These are phyloP conservation scores for Drosophila mimica DNA, from an alignment of 2,888 invertebrate genomes.

Conservation along the genomic window DNA sequence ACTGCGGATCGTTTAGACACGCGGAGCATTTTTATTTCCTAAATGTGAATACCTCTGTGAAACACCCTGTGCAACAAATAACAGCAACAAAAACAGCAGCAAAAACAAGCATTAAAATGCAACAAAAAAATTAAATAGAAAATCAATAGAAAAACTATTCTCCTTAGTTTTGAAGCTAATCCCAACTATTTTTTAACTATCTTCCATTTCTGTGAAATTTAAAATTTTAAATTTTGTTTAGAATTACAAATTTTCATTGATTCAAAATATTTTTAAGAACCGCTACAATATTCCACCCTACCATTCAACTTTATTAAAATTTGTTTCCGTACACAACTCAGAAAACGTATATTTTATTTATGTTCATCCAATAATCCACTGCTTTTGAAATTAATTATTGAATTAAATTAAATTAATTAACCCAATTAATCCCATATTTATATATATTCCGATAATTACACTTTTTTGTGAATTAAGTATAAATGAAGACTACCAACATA, in stretches of 20 bases:
- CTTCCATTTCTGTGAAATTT: neutral
- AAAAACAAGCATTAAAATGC: neutral
- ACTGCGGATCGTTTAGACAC: constrained; percentile 76
- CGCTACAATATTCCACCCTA: neutral
- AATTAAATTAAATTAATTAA: neutral
- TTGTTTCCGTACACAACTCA: too few species aligned
- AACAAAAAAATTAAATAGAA: neutral
- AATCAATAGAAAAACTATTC: neutral
- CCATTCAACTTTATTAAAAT: neutral
- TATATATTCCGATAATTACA: neutral
- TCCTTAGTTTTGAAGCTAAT: neutral
- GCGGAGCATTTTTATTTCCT: constrained; percentile 79
- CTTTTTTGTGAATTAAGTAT: too few species aligned
- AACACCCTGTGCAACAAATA: constrained; percentile 21
- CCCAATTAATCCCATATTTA: neutral
- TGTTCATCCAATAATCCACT: neutral
- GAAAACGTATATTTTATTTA: too few species aligned
- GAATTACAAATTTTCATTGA: neutral
- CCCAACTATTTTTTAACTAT: neutral
- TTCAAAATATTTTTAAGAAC: neutral
- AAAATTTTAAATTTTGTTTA: neutral
- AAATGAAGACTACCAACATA: neutral
- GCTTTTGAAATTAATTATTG: neutral
- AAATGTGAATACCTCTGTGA: constrained; percentile 68
- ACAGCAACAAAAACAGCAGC: neutral